Evolutionary conservation across 2,113 vertebrate genomes (phyloP).

Genomic region (Gorsachius goisagi): DNA sequence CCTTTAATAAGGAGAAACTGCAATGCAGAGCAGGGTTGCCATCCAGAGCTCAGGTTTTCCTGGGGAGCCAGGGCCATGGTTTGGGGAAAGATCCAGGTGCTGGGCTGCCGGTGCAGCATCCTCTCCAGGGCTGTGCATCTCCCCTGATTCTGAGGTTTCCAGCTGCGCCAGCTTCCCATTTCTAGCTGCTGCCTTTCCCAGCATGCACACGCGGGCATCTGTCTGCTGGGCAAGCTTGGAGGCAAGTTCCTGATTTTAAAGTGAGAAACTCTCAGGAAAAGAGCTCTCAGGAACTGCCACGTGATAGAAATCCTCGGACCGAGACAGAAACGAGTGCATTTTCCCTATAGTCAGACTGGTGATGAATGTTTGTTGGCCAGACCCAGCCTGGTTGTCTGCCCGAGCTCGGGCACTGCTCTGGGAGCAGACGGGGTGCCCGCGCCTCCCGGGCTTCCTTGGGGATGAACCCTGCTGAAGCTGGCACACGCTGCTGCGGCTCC

Average conservation of each 20-base stretch:
- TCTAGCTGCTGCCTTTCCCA: background rate
- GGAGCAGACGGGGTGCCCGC: accelerated
- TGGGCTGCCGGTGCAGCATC: background rate
- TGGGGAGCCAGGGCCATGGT: background rate
- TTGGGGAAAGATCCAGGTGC: background rate
- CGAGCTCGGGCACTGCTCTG: background rate
- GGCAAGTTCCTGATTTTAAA: background rate
- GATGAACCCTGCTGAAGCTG: accelerated
- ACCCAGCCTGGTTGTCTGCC: background rate
- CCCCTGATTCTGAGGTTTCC: background rate
- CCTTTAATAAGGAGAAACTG: background rate
- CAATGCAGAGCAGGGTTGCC: background rate
- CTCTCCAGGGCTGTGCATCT: background rate
- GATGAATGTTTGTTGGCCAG: background rate
- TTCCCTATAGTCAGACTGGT: background rate
- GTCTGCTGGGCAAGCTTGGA: background rate
- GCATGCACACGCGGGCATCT: accelerated
- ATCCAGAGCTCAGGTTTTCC: background rate
- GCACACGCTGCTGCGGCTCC: background rate
- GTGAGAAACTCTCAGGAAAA: background rate
- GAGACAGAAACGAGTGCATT: background rate
- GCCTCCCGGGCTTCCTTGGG: background rate
- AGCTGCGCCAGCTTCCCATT: background rate
- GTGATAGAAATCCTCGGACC: accelerated
- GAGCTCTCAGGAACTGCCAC: background rate